A percentile compares a stretch with the other conserved stretches of the same genome.
These are phyloP conservation scores for Dryadula phaetusa DNA, from an alignment of 2,888 invertebrate genomes.

Conservation along the genomic window DNA sequence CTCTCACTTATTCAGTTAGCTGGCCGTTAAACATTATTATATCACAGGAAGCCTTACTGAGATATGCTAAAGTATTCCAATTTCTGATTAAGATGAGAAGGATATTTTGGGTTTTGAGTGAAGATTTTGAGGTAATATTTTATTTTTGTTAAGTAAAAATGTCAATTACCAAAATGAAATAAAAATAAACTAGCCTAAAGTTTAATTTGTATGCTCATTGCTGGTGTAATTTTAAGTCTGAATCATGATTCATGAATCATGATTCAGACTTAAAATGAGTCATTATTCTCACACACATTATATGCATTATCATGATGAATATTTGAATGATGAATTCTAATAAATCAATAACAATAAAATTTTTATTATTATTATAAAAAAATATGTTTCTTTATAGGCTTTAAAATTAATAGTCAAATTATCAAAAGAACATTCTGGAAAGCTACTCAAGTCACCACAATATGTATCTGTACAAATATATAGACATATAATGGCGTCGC, in stretches of 20 bases:
- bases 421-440: constrained; percentile 69
- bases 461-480: constrained; percentile 89
- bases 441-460: constrained; percentile 85
- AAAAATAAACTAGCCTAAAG: too few species aligned
- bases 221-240: too few species aligned
- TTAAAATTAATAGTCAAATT: constrained; percentile 86
- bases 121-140: constrained; percentile 85
- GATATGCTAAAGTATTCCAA: constrained; percentile 90
- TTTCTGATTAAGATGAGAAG: constrained; percentile 90
- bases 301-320: too few species aligned
- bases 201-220: too few species aligned
- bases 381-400: constrained; percentile 59
- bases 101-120: constrained; percentile 90
- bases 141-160: too few species aligned
- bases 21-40: constrained; percentile 93
- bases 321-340: too few species aligned
- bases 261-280: too few species aligned
- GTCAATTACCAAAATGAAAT: too few species aligned
- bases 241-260: too few species aligned
- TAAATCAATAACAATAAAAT: too few species aligned
- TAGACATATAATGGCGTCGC: constrained; percentile 90
- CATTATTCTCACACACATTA: too few species aligned
- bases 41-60: constrained; percentile 87
- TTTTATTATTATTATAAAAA: too few species aligned
- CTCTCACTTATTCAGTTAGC: constrained; percentile 87